A percentile compares a stretch with the other conserved stretches of the same genome.
Conservation (phyloP, 2,888 invertebrate genomes). For the Ditula angustiorana region DNA sequence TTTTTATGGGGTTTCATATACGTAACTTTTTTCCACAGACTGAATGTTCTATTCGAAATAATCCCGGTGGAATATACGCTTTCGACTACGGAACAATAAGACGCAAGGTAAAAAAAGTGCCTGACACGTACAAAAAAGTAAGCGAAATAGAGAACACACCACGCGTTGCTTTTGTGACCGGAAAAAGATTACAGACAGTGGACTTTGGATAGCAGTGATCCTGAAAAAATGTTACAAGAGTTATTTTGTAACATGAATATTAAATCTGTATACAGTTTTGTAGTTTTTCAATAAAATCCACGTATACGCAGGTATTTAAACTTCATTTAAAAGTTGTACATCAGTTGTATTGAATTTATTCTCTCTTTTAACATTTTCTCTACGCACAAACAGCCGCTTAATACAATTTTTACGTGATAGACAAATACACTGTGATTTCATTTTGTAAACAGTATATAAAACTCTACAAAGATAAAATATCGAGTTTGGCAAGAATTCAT, state of each 20-base stretch:
- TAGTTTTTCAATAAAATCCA: background rate
- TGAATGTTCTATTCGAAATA: conserved; percentile 79
- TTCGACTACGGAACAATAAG: conserved; percentile 84
- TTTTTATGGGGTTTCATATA: background rate
- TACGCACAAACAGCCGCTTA: conserved; percentile 81
- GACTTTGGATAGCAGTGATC: conserved; percentile 73
- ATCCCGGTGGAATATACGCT: conserved; percentile 84
- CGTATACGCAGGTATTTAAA: no score
- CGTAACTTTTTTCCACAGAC: conserved; percentile 71
- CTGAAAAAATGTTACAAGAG: conserved; percentile 38
- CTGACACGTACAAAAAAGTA: conserved; percentile 64
- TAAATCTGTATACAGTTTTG: background rate
- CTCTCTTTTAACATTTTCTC: conserved; percentile 75
- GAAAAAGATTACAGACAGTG: conserved; percentile 84
- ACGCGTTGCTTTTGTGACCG: conserved; percentile 83
- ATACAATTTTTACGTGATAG: conserved; percentile 79
- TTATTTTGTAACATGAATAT: background rate
- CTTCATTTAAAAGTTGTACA: conserved; percentile 76
- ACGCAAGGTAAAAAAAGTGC: conserved; percentile 63
- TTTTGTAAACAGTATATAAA: conserved; percentile 84
- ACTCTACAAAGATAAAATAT: conserved; percentile 85
- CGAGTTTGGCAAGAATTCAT: conserved; percentile 85
- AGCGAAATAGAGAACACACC: conserved; percentile 75
- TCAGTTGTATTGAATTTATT: conserved; percentile 82
- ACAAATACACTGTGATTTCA: conserved; percentile 83